Evolutionary conservation across 1,140 invertebrate genomes (phyloP).

Genomic region (Zaprionus africanus): DNA sequence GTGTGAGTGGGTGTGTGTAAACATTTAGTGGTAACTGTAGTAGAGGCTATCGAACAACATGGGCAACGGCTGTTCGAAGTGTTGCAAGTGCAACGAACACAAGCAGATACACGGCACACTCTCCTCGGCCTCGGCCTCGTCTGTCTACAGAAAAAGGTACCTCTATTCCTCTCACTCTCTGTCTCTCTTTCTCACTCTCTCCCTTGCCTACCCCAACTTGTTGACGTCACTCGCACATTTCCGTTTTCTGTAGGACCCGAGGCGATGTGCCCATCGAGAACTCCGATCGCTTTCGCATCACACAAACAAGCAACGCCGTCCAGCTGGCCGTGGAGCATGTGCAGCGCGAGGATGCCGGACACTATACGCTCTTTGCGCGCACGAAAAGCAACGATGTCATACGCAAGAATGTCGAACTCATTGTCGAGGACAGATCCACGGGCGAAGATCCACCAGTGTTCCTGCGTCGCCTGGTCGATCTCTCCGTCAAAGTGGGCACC

Average conservation of each 20-base stretch:
- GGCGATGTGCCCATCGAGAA: slow-evolving; percentile 81
- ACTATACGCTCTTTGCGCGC: slow-evolving; percentile 81
- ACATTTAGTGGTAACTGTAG: slow-evolving; percentile 21
- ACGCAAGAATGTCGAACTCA: slow-evolving; percentile 78
- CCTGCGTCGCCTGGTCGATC: slow-evolving; percentile 90
- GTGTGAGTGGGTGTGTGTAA: slow-evolving; percentile 23
- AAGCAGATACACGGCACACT: slow-evolving; percentile 78
- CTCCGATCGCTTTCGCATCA: slow-evolving; percentile 82
- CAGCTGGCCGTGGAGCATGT: slow-evolving; percentile 84
- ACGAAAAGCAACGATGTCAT: slow-evolving; percentile 78
- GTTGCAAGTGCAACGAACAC: slow-evolving; percentile 82
- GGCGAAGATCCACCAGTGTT: slow-evolving; percentile 91
- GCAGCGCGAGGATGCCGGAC: slow-evolving; percentile 82
- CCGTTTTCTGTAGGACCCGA: slow-evolving; percentile 65
- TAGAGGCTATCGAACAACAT: slow-evolving; percentile 47
- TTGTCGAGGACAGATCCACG: slow-evolving; percentile 83
- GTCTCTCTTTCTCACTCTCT: not conserved
- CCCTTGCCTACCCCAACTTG: not conserved
- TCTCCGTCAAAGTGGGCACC: slow-evolving; percentile 94
- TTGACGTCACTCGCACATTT: not conserved
- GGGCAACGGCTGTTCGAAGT: slow-evolving; percentile 84
- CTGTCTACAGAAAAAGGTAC: slow-evolving; percentile 83
- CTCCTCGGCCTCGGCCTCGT: slow-evolving; percentile 80
- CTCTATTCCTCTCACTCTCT: not conserved
- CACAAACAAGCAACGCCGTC: slow-evolving; percentile 83